phyloP scores from a whole-genome alignment of 2,888 invertebrate species.

The Autographa gamma region DNA sequence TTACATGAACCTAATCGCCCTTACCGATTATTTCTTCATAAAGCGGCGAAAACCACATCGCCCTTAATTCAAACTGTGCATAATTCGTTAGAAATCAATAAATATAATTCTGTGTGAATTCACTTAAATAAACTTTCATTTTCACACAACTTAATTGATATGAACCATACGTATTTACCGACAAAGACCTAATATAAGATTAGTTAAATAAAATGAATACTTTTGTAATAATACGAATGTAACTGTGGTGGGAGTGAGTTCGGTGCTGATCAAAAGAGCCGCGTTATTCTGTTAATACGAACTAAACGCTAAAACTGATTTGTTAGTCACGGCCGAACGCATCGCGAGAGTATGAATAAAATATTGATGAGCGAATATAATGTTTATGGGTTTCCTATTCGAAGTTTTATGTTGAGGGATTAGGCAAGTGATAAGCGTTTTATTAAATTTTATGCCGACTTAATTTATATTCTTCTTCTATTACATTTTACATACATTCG shows the following conservation, averaged over 20 bases:
- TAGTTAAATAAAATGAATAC: conserved; percentile 56
- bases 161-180: conserved; percentile 50
- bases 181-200: conserved; percentile 54
- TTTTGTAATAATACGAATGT: conserved; percentile 52
- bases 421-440: conserved; percentile 50
- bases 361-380: conserved; percentile 63
- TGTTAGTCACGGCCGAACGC: conserved; percentile 60
- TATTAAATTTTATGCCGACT: conserved; percentile 22
- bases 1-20: not conserved
- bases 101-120: conserved; percentile 44
- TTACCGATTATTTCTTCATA: not conserved
- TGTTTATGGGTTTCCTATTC: conserved; percentile 55
- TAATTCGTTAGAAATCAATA: conserved; percentile 29
- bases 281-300: conserved; percentile 60
- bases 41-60: conserved; percentile 10
- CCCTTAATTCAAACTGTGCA: conserved; percentile 26
- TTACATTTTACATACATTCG: not conserved
- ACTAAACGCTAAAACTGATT: conserved; percentile 65
- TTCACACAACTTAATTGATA: conserved; percentile 48
- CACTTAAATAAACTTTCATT: conserved; percentile 45
- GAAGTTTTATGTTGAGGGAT: conserved; percentile 48
- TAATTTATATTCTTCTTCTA: not conserved
- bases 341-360: conserved; percentile 53
- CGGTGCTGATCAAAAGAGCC: conserved; percentile 60
- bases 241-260: conserved; percentile 49